Base-by-base conservation (phyloP, 1,140 invertebrate species). In the Asobara japonica region DNA sequence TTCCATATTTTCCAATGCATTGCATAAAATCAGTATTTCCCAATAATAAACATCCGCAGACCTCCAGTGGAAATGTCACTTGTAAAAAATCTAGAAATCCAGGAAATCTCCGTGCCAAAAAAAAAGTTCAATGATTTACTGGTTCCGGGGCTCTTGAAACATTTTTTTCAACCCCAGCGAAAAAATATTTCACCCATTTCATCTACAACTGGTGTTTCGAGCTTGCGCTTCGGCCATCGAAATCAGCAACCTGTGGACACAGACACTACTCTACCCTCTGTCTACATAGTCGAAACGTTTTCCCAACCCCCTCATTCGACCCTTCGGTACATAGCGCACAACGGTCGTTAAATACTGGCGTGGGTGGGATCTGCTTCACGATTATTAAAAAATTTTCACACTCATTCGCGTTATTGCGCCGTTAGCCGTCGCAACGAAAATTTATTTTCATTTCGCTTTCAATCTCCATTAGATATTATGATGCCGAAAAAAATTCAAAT, bases 331-430 rank as follows among this genome's bases (percentile, higher is more conserved):
- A 56, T 27, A 25, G 51, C 18, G 45, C 22, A 27, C 22, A 36
- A 66, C 36, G 64, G 64, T 66, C 64, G 64, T 67, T 67, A 67
- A 67, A 67, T 45, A 67, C 36, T 41, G 16, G n/a, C 27, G 11
- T 16, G 11, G 20, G 16, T 36, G 20, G 33, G 45, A 67, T 67
- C 38, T 67, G 65, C 65, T 66, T 31, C 38, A 41, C 65, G 65
- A 67, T 67, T 67, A 67, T 67, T 67, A 67, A 67, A 67, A 67
- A 67, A 67, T 67, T 67, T 67, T 45, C 45, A 45, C 65, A 67
- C 36, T 51, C 41, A 29, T 67, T 67, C 36, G 31, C 65, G 65
- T 67, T 67, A 67, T 67, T 67, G 65, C 65, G 27, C 65, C 65
- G 65, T 67, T 67, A 67, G 41, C 36, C 27, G 20, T 25, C 18